A percentile compares a stretch with the other conserved stretches of the same genome.
phyloP scores from a whole-genome alignment of 2,113 vertebrate genomes.

The Bettongia penicillata region DNA sequence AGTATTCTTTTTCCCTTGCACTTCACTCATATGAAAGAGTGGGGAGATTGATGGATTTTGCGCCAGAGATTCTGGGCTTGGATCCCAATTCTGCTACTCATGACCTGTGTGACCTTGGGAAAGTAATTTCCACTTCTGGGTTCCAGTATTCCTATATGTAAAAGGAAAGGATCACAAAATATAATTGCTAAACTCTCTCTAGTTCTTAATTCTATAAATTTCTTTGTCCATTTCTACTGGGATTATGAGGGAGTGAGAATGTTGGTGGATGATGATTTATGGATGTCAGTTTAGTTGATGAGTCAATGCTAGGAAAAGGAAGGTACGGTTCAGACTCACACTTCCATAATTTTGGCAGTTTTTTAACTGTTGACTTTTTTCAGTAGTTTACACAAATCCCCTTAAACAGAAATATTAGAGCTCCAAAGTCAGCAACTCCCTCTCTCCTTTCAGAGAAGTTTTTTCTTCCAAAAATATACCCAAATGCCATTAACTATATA shows the following conservation, averaged over 20 bases:
- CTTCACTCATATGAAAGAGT: neutral
- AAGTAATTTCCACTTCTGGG: neutral
- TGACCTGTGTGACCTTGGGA: neutral
- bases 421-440: neutral
- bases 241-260: neutral
- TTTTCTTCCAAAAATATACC: neutral
- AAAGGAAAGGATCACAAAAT: neutral
- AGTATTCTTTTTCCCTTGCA: neutral
- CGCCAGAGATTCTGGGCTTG: neutral
- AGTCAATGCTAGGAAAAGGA: neutral
- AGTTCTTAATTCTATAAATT: neutral
- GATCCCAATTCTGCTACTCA: constrained; percentile 19
- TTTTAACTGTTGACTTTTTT: neutral
- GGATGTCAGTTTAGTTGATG: neutral
- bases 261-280: neutral
- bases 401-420: neutral
- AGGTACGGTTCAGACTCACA: neutral
- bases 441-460: neutral
- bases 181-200: neutral
- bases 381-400: neutral
- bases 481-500: neutral
- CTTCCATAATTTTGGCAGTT: neutral
- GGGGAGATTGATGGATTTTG: neutral
- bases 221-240: neutral
- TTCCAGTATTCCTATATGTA: neutral